Conservation (phyloP, 1,140 invertebrate genomes). For the Saccostrea cuccullata region DNA sequence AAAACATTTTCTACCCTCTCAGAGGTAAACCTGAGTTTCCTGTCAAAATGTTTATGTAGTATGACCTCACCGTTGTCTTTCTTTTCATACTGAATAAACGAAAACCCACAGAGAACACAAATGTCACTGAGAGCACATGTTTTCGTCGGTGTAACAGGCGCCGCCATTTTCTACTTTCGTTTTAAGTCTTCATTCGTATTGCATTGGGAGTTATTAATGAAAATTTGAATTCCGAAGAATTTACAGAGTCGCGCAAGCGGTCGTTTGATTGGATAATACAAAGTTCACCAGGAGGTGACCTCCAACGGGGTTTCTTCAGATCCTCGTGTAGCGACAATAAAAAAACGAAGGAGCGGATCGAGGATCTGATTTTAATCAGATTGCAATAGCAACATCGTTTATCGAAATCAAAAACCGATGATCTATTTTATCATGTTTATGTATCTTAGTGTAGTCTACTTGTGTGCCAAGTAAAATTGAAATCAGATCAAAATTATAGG, state of each 20-base stretch:
- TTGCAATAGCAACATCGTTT: no score
- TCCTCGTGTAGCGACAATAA: no score
- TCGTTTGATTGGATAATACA: background rate
- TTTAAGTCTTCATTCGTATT: background rate
- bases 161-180: constrained; percentile 8
- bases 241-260: background rate
- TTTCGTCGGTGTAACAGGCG: background rate
- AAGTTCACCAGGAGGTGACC: background rate
- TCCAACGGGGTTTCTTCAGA: background rate
- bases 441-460: no score
- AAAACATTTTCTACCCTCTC: background rate
- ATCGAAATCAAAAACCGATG: no score
- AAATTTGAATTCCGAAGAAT: background rate
- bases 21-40: background rate
- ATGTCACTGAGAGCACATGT: background rate
- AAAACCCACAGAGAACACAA: background rate
- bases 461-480: no score
- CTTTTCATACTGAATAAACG: background rate
- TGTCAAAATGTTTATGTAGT: background rate
- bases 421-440: no score
- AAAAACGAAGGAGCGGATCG: no score
- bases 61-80: background rate
- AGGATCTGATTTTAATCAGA: no score
- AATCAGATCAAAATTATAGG: no score
- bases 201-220: background rate